These are phyloP conservation scores for Craseonycteris thonglongyai DNA, from an alignment of 2,113 vertebrate species.

Conservation along the genomic window DNA sequence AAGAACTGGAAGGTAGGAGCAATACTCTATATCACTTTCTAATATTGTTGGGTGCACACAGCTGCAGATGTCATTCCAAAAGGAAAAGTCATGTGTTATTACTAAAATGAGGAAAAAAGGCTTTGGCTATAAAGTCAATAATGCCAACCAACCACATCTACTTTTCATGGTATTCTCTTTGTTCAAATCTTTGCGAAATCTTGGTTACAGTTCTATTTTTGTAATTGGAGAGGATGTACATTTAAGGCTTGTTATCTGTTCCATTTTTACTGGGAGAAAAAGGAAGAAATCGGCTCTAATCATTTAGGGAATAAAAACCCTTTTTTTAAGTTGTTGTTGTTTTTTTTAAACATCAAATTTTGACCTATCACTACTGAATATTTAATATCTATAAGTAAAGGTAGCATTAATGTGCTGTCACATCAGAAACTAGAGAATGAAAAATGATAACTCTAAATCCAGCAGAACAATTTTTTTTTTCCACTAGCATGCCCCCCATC, in stretches of 20 bases:
- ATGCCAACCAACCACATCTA: background rate
- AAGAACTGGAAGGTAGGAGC: background rate
- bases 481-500: background rate
- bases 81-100: background rate
- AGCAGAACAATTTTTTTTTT: background rate
- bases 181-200: background rate
- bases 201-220: background rate
- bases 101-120: background rate
- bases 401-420: background rate
- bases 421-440: background rate
- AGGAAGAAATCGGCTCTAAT: background rate
- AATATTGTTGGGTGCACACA: background rate
- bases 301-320: background rate
- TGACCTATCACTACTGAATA: background rate
- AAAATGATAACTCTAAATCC: background rate
- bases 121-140: background rate
- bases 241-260: background rate
- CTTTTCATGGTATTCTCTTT: background rate
- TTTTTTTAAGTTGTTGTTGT: no score
- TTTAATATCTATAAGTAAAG: background rate
- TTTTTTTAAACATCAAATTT: background rate
- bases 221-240: background rate
- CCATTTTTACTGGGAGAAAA: background rate
- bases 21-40: background rate
- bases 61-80: background rate